Conservation (phyloP, 2,797 vertebrate genomes). For the Pipistrellus kuhlii region DNA sequence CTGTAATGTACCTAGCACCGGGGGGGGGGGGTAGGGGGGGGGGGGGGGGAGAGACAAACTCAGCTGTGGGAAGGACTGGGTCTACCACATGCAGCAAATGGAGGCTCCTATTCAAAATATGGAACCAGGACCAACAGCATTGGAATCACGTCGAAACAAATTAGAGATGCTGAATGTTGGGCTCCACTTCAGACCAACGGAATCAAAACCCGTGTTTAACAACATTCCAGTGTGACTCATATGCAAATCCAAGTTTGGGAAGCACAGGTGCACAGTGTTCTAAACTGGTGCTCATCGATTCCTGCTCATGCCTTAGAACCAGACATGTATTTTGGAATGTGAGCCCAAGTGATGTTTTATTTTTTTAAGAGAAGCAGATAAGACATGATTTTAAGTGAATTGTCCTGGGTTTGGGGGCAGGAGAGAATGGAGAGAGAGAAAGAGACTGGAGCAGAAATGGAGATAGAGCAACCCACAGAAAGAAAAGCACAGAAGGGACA, state of each 20-base stretch:
- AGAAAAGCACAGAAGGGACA: not conserved
- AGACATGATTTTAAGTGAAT: not conserved
- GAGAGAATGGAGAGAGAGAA: not conserved
- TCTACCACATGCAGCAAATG: not conserved
- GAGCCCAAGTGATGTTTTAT: not conserved
- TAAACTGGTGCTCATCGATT: not conserved
- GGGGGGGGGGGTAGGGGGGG: too few relatives aligned
- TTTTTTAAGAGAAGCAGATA: not conserved
- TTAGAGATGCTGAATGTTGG: not conserved
- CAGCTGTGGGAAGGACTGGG: not conserved
- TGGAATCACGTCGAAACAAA: not conserved
- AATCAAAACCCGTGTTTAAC: not conserved
- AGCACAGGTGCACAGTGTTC: not conserved
- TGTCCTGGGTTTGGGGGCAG: not conserved
- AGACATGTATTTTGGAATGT: not conserved
- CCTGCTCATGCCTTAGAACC: not conserved
- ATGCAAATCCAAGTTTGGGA: not conserved
- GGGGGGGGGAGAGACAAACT: too few relatives aligned
- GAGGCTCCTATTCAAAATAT: not conserved
- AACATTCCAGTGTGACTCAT: not conserved
- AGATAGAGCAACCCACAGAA: not conserved
- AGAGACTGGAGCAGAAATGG: not conserved
- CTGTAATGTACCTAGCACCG: fast-evolving
- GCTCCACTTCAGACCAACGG: not conserved
- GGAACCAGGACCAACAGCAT: not conserved